Percentiles rank a stretch among this genome's conserved stretches.
phyloP scores from a whole-genome alignment of 2,888 invertebrate species.

The Eurois occulta region DNA sequence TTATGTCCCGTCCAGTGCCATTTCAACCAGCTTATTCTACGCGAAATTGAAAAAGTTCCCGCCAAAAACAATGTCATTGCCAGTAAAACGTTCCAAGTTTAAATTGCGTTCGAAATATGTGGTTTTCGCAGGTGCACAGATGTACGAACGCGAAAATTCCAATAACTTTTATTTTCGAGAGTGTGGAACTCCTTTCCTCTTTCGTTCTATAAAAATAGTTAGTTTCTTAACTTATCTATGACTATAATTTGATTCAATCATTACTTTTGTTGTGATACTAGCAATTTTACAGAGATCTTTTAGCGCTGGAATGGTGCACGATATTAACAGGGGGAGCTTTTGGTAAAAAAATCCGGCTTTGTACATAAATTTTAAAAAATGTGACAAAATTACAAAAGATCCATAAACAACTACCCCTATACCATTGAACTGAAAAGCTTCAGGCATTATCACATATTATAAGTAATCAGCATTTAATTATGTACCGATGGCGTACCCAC shows the following conservation, averaged over 20 bases:
- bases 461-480: background rate
- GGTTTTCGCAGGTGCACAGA: constrained; percentile 25
- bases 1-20: constrained; percentile 25
- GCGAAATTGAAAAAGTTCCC: constrained; percentile 58
- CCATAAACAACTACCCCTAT: background rate
- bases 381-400: background rate
- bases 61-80: constrained; percentile 47
- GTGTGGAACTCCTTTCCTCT: background rate
- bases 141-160: constrained; percentile 11
- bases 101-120: constrained; percentile 56
- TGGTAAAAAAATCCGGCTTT: background rate
- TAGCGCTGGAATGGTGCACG: background rate
- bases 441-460: background rate
- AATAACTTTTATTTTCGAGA: background rate
- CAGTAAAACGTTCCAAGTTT: constrained; percentile 52
- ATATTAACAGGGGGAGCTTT: background rate
- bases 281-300: background rate
- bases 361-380: background rate
- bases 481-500: background rate
- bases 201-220: background rate
- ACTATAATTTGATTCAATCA: background rate
- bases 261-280: background rate
- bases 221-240: background rate
- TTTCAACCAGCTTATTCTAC: constrained; percentile 43
- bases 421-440: background rate